Percentiles rank a stretch among this genome's conserved stretches.
Conservation (phyloP, 2,888 invertebrate genomes). For the Nineta flava region DNA sequence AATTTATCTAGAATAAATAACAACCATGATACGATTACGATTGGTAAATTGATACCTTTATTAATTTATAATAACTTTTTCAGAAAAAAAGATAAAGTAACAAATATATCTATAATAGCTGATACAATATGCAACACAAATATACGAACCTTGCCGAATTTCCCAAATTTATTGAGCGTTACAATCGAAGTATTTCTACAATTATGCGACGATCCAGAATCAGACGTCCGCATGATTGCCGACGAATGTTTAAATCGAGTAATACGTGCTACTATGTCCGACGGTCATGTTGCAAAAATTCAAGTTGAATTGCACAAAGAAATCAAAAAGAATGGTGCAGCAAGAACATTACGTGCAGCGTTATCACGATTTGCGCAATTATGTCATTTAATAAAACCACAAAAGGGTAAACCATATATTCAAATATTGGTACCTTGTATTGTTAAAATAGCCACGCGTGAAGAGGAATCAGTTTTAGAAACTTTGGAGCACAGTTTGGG, state of each 20-base stretch:
- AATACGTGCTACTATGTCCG: conserved; percentile 48
- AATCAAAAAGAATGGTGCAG: conserved; percentile 60
- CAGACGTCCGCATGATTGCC: conserved; percentile 62
- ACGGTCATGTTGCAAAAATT: conserved; percentile 52
- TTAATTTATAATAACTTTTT: no score
- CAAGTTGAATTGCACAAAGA: conserved; percentile 69
- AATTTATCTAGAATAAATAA: no score
- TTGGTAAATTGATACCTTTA: no score
- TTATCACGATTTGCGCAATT: conserved; percentile 61
- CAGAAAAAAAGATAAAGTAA: conserved; percentile 62
- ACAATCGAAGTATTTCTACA: conserved; percentile 54
- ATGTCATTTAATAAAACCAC: conserved; percentile 56
- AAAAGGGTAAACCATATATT: conserved; percentile 64
- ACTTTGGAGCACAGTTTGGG: conserved; percentile 44
- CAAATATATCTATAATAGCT: conserved; percentile 52
- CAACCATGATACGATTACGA: no score
- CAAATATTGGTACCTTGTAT: conserved; percentile 58
- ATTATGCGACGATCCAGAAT: conserved; percentile 60
- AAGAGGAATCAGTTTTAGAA: conserved; percentile 56
- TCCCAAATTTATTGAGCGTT: conserved; percentile 46
- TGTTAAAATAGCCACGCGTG: conserved; percentile 49
- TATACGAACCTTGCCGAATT: conserved; percentile 42
- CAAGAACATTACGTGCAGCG: conserved; percentile 57
- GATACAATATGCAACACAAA: conserved; percentile 51
- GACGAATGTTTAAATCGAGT: conserved; percentile 69